Base-by-base conservation (phyloP, 2,888 invertebrate species). In the Fragum fragum region DNA sequence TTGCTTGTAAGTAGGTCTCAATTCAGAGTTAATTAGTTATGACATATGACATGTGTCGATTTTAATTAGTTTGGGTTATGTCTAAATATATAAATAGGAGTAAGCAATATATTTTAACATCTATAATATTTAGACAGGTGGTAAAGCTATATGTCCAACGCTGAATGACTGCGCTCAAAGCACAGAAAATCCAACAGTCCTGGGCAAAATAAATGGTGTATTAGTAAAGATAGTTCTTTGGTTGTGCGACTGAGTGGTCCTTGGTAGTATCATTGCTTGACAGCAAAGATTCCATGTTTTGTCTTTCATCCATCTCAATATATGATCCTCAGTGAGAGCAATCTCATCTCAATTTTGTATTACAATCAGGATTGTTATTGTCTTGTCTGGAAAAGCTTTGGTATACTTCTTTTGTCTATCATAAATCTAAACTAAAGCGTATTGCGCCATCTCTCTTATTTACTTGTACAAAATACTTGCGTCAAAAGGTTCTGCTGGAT, bases 151-250 rank as follows among this genome's bases (percentile, higher is more conserved):
- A 21, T 76, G 76, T 83, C 82, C 82, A 83, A 73, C 82, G 79
- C 79, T 83, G 82, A 79, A 83, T 57, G 74, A 39, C 78, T 76
- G 68, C 66, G 75, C 79, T 57, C 36, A 52, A 59, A 61, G 76
- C 73, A 70, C 76, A 79, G 75, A 63, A 69, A 63, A 83, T 83
- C 82, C 82, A 79, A 79, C 73, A 23, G 69, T 73, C 76, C 82
- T 83, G 82, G 75, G 70, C 79, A 79, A 83, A 81, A 59, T 47
- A 79, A 76, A 83, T 29, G 66, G 47, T 52, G 79, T 75, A 81
- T 81, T 81, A 81, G 81, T 81, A 73, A 66, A 69, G 61, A 28
- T 61, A 5, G 28, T 29, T 61, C n/a, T 61, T 26, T n/a, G 66
- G 52, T 14, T 23, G 69, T 42, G n/a, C 39, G 16, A 61, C 14